Conservation (phyloP, 2,888 invertebrate species). For the Dendrolimus houi region DNA sequence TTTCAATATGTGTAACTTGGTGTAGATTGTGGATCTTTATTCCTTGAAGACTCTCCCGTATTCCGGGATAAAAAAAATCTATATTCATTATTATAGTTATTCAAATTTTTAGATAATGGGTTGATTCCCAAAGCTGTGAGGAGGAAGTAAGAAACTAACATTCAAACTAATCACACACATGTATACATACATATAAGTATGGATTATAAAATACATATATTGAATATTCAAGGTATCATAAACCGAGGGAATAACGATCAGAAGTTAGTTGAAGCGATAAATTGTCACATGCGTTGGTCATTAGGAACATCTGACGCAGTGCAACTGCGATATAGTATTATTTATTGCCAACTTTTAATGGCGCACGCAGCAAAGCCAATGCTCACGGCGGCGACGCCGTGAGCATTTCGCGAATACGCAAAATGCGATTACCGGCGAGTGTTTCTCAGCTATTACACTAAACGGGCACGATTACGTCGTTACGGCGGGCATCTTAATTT, state of each 20-base stretch:
- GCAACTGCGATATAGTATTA: conserved; percentile 33
- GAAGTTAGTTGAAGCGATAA: conserved; percentile 10
- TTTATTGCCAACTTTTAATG: conserved; percentile 50
- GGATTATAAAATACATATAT: background rate
- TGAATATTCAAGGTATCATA: conserved; percentile 1
- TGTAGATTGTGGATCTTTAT: too few species aligned
- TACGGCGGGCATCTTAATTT: conserved; percentile 58
- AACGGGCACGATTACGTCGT: conserved; percentile 59
- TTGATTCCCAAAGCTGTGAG: too few species aligned
- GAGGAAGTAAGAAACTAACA: too few species aligned
- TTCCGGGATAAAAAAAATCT: background rate
- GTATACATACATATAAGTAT: too few species aligned
- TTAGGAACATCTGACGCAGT: conserved; percentile 34
- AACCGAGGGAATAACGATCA: background rate
- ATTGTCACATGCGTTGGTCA: conserved; percentile 33
- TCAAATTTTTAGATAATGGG: too few species aligned
- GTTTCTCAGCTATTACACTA: conserved; percentile 60
- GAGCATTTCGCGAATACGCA: conserved; percentile 58
- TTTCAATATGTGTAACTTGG: too few species aligned
- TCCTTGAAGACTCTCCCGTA: too few species aligned
- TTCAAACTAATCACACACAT: too few species aligned
- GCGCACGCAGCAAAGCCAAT: conserved; percentile 38
- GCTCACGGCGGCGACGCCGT: conserved; percentile 21
- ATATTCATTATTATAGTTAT: background rate
- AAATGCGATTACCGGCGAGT: conserved; percentile 49